Conservation (phyloP, 1,140 invertebrate genomes). For the Palaemon carinicauda region DNA sequence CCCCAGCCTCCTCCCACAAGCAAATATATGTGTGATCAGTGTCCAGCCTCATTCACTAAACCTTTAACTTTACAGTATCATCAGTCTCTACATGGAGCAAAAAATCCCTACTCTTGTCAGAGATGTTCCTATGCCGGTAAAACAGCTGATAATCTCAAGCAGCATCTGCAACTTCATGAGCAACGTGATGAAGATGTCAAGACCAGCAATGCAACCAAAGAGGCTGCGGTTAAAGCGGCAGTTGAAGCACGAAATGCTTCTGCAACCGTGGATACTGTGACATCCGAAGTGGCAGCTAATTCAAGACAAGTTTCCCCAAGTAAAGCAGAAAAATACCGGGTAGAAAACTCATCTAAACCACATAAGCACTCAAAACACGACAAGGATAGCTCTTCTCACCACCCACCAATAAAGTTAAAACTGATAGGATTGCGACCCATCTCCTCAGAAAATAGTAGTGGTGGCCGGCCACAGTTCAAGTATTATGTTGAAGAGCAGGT, state of each 20-base stretch:
- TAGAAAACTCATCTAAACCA: neutral
- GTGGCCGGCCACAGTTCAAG: constrained; percentile 53
- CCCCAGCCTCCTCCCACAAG: constrained; percentile 58
- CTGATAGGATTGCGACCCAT: constrained; percentile 45
- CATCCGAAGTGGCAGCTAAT: neutral
- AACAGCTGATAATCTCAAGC: constrained; percentile 78
- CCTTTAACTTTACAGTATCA: constrained; percentile 77
- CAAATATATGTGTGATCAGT: constrained; percentile 72
- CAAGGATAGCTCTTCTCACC: constrained; percentile 10
- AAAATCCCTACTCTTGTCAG: constrained; percentile 77
- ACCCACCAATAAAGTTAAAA: constrained; percentile 58
- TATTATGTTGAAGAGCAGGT: constrained; percentile 62
- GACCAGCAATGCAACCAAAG: constrained; percentile 12
- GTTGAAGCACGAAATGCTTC: neutral
- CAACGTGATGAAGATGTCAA: constrained; percentile 56
- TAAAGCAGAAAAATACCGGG: too few relatives aligned
- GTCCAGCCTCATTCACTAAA: constrained; percentile 77
- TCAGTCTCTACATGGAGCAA: constrained; percentile 74
- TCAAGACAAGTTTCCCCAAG: neutral
- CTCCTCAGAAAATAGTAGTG: constrained; percentile 6
- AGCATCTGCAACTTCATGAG: constrained; percentile 75
- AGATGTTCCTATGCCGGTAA: constrained; percentile 85
- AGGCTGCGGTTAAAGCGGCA: constrained; percentile 36
- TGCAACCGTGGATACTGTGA: neutral
- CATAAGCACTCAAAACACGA: neutral